Base-by-base conservation (phyloP, 2,888 invertebrate genomes). In the Diarsia brunnea region DNA sequence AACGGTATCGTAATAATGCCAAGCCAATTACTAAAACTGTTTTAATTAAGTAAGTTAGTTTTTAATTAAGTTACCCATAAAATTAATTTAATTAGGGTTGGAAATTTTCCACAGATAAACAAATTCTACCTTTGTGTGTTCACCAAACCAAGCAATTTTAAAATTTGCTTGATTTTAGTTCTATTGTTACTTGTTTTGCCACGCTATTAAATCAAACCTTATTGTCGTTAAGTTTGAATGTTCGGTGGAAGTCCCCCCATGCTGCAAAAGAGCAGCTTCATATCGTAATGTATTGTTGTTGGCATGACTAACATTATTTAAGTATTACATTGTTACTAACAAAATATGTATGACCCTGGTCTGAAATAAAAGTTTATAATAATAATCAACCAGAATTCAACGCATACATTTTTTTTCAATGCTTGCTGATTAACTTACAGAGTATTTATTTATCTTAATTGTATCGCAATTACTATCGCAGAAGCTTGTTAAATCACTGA, bases 101-200 rank as follows among this genome's bases (percentile, higher is more conserved):
- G 4, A 61, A 78, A 67, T 47, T 55, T 74, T 75, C 21, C 47
- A 47, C 65, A 38, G 55, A 75, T 66, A 58, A 49, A 51, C 49
- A 75, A 21, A 61, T 63, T 81, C 21, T 63, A 55, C 53, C 16
- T 74, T 61, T 67, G 47, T 75, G 61, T 55, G 49, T 45, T 78
- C 75, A 45, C 24, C 61, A 31, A 81, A 63, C 53, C 31, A 61
- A 11, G 27, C 38, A n/a, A 81, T 79, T 79, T 64, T 55, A 64
- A 45, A 64, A 58, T 19, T 81, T 38, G 68, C 68, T 81, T 65
- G 24, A 65, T 64, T 68, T 81, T 68, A 75, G 38, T 67, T 75
- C 55, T 81, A 60, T 73, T 66, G 75, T 81, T 61, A 43, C 75
- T 66, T 81, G 14, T n/a, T 78, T 43, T 81, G 60, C 43, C 19